These are phyloP conservation scores for Macrocentrus cingulum DNA, from an alignment of 1,140 invertebrate species.

Conservation along the genomic window DNA sequence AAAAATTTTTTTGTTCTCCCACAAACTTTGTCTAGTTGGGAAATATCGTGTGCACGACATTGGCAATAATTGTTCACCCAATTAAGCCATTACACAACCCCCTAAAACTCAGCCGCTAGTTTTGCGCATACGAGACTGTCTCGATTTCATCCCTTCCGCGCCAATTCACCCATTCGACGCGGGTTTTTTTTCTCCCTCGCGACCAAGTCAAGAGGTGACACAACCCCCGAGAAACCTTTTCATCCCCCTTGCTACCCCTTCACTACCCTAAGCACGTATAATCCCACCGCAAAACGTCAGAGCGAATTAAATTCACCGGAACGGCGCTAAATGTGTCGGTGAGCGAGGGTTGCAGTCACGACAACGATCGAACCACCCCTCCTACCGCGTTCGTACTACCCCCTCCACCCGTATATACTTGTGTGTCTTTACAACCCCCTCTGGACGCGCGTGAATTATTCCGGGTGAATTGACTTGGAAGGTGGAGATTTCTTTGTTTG, in stretches of 20 bases:
- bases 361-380: too few relatives aligned
- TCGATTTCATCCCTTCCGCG: not conserved
- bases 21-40: slow-evolving; percentile 55
- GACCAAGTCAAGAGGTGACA: slow-evolving; percentile 23
- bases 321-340: slow-evolving; percentile 21
- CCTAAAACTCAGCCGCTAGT: slow-evolving; percentile 13
- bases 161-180: slow-evolving; percentile 6
- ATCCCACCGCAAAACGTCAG: slow-evolving; percentile 18
- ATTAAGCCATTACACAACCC: slow-evolving; percentile 53
- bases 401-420: not conserved
- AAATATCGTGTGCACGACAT: slow-evolving; percentile 54
- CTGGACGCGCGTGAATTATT: slow-evolving; percentile 16
- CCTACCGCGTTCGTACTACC: too few relatives aligned
- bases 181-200: slow-evolving; percentile 1
- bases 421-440: slow-evolving; percentile 5
- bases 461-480: not conserved
- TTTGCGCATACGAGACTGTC: too few relatives aligned
- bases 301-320: slow-evolving; percentile 27
- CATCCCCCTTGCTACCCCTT: slow-evolving; percentile 31
- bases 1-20: slow-evolving; percentile 35
- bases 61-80: slow-evolving; percentile 59
- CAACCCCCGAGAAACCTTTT: slow-evolving; percentile 45
- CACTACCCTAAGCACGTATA: slow-evolving; percentile 21
- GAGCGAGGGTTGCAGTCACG: not conserved
- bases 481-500: not conserved